Percentiles rank a stretch among this genome's conserved stretches.
Conservation (phyloP, 2,797 vertebrate genomes). For the Pantherophis vulpinus region DNA sequence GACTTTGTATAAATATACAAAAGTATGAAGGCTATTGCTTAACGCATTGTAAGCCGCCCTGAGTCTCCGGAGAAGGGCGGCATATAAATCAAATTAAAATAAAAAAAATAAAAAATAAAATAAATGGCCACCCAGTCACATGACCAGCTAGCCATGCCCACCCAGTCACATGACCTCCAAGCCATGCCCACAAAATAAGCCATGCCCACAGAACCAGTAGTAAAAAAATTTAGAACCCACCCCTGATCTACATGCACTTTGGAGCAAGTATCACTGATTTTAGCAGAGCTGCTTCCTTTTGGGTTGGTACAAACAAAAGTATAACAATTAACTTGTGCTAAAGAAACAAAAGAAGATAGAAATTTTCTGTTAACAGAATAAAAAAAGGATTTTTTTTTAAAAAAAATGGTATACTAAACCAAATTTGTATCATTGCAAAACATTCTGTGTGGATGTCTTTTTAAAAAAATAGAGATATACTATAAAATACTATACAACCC, state of each 20-base stretch:
- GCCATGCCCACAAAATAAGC: no score
- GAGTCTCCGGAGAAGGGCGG: no score
- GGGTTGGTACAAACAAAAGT: not conserved
- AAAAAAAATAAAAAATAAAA: no score
- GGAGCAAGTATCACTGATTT: not conserved
- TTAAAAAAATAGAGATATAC: not conserved
- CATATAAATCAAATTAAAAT: no score
- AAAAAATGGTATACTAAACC: not conserved
- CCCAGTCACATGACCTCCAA: no score
- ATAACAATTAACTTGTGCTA: not conserved
- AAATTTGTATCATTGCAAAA: not conserved
- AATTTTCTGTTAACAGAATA: not conserved
- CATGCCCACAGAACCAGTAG: no score
- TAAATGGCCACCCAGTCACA: no score
- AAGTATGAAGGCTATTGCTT: no score
- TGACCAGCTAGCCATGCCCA: no score
- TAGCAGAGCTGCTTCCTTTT: not conserved
- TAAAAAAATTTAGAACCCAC: no score
- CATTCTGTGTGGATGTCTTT: not conserved
- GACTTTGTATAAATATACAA: no score
- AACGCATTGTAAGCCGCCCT: no score
- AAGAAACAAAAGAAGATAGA: not conserved
- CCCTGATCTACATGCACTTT: not conserved
- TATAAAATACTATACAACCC: not conserved
- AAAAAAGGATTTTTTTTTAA: not conserved